Evolutionary conservation across 2,797 vertebrate genomes (phyloP), one percentile per base, ranked within the genome.

Genomic region (Chelmon rostratus): DNA sequence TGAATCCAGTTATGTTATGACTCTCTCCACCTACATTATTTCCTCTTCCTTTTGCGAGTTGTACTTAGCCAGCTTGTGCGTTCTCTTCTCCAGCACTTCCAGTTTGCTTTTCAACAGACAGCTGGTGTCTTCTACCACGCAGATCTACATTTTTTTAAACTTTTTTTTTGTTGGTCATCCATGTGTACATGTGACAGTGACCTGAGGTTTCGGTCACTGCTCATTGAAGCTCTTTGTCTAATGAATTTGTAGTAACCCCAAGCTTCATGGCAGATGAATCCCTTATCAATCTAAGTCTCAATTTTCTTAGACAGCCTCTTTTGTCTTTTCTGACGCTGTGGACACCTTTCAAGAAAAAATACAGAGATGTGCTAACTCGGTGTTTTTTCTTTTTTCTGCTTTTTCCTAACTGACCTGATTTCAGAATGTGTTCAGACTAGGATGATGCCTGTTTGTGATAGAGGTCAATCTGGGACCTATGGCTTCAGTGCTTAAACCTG

Each of bases 401-500:
- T 64, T 59, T 61, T 12, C 33, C 11, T 23, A 0, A 61, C 28
- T 74, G 46, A 78, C 68, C 49, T 57, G 37, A 72, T 66, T 74
- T 61, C 13, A 58, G 79, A 78, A 76, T 50, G 46, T 63, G 25
- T 42, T 87, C 33, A 65, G 35, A 68, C 58, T 47, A 13, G 74
- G 49, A 61, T 59, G 57, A 58, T 53, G 66, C 19, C 25, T 87
- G 73, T 85, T 70, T 82, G 69, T 58, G 49, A 68, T 58, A 44
- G 40, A 73, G 78, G 84, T 81, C 86, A 87, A 50, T 65, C 70
- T 75, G 42, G 62, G 79, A 62, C 63, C 68, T 63, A 19, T 42
- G 52, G 58, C 64, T 78, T 68, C 59, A 59, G 70, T 10, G 6
- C 68, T 64, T 76, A 72, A 65, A 83, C 73, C 67, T 81, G 79